Evolutionary conservation across 2,113 vertebrate species (phyloP), one percentile per base, ranked within the genome.

Genomic region (Sebastes schlegelii): DNA sequence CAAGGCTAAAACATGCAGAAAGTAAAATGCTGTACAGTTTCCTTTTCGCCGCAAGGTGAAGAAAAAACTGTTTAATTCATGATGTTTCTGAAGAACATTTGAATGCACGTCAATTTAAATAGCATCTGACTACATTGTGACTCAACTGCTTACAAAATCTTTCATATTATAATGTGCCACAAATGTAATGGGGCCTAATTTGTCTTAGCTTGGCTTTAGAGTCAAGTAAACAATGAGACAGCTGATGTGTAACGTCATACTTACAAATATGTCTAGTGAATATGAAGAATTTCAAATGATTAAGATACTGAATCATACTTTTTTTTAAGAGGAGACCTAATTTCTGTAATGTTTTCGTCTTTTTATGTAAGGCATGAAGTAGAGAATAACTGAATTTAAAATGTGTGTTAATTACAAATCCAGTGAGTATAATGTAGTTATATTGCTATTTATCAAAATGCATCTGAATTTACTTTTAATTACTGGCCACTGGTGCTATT

Each of bases 1-100:
- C 82, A 85, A 45, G 23, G 34, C 43, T 57, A 62, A 51, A 70
- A 80, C 62, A 81, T 48, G 11, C 14, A 72, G 57, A 71, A 58
- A 11, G 19, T n/a, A 34, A 78, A 79, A 77, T 48, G 17, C 34
- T 70, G 46, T 40, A 69, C 10, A 63, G 26, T 43, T 7, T 62
- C 19, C 5, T 34, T 55, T 65, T 71, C 49, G 21, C 12, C 34
- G 42, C 19, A 55, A 21, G 52, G 26, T 26, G 16, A 58, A 42
- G 42, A 61, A 45, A 48, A 8, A 46, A 4, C 3, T 16, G 2
- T 17, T 42, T 16, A 42, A 16, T 49, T 66, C 0, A 63, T 23
- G 17, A 62, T 55, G 19, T 10, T 13, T 46, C 4, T 67, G 6
- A 34, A 76, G 66, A 46, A 54, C 5, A 61, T 51, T 21, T 58